A percentile compares a stretch with the other conserved stretches of the same genome.
These are phyloP conservation scores for Periophthalmus modestus DNA, from an alignment of 2,113 vertebrate genomes.

Conservation along the genomic window DNA sequence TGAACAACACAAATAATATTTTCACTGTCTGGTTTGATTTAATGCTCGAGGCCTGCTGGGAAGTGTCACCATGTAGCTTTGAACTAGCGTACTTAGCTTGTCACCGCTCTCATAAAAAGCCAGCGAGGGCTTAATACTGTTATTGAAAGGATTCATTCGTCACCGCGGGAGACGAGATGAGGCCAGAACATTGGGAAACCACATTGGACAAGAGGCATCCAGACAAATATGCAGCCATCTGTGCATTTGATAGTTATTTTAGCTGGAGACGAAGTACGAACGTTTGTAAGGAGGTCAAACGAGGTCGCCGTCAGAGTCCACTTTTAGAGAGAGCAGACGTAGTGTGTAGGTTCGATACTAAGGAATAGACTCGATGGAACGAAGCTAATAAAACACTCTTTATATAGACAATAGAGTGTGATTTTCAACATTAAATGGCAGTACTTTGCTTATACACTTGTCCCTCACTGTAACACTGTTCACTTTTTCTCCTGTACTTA, in stretches of 20 bases:
- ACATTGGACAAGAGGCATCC: not conserved
- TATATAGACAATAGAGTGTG: too few species aligned
- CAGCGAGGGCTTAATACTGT: not conserved
- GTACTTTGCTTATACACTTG: too few species aligned
- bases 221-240: not conserved
- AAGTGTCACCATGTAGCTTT: not conserved
- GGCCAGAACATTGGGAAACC: conserved; percentile 1
- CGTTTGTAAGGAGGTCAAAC: not conserved
- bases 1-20: not conserved
- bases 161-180: not conserved
- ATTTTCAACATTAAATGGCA: too few species aligned
- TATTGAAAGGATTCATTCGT: not conserved
- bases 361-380: too few species aligned
- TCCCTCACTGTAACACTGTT: too few species aligned
- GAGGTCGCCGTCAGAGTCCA: not conserved
- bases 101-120: not conserved
- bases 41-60: not conserved
- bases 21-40: not conserved
- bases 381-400: too few species aligned
- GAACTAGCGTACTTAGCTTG: not conserved
- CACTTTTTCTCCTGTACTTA: too few species aligned
- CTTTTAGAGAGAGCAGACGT: too few species aligned
- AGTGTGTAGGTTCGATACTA: too few species aligned
- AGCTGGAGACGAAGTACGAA: not conserved
- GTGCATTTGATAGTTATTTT: not conserved